These are phyloP conservation scores for Protobothrops mucrosquamatus DNA, from an alignment of 2,113 vertebrate genomes.

Conservation along the genomic window DNA sequence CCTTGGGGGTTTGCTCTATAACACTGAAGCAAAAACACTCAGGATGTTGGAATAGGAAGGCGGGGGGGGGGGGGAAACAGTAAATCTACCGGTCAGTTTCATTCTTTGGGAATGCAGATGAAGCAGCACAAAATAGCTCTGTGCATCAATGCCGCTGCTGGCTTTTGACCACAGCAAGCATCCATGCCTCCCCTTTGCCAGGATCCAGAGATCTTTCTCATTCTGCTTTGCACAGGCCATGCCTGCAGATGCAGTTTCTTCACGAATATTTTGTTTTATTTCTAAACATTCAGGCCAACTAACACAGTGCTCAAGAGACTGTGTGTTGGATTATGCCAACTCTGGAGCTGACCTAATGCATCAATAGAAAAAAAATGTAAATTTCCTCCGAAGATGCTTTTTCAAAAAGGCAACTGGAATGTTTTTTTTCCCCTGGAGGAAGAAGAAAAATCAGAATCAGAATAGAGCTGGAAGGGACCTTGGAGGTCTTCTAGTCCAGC, in stretches of 20 bases:
- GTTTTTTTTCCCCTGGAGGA: neutral
- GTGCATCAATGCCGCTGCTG: neutral
- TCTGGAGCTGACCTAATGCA: neutral
- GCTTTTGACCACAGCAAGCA: neutral
- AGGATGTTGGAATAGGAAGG: conserved; percentile 44
- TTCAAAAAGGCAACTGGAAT: neutral
- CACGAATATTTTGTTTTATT: neutral
- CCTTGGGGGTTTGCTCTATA: conserved; percentile 42
- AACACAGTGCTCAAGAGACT: neutral
- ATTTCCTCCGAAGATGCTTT: neutral
- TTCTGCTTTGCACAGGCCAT: neutral
- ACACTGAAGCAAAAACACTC: conserved; percentile 38
- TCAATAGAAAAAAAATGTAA: too few species aligned
- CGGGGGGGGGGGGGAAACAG: conserved; percentile 16
- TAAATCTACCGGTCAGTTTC: neutral
- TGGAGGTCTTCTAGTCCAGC: too few species aligned
- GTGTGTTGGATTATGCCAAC: neutral
- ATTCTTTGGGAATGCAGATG: neutral
- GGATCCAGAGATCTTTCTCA: neutral
- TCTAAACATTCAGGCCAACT: neutral
- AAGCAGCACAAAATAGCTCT: too few species aligned
- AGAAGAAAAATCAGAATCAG: neutral
- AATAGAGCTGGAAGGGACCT: too few species aligned
- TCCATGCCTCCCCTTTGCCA: neutral
- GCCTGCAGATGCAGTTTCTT: neutral